Conservation (phyloP, 2,797 vertebrate genomes). For the Takifugu ocellatus region DNA sequence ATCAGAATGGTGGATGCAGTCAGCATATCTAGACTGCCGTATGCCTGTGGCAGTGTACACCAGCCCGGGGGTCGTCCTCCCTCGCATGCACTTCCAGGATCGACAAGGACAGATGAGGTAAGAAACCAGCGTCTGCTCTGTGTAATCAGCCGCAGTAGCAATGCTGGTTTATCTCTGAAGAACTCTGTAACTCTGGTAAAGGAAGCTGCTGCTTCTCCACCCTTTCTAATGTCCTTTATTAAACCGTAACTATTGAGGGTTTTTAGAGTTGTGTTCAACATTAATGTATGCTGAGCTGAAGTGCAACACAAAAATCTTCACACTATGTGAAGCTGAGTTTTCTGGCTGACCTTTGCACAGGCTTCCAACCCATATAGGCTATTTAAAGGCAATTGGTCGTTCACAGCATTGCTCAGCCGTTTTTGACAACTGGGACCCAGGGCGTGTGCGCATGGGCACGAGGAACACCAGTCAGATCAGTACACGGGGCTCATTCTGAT, state of each 20-base stretch:
- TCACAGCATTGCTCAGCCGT: conserved; percentile 60
- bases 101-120: conserved; percentile 95
- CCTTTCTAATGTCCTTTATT: not conserved
- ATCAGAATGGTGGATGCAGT: conserved; percentile 97
- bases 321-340: conserved; percentile 32
- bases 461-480: conserved; percentile 2
- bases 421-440: conserved; percentile 55
- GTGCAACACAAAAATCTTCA: conserved; percentile 31
- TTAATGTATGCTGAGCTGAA: conserved; percentile 31
- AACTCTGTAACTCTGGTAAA: not conserved
- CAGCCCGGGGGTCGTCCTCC: conserved; percentile 89
- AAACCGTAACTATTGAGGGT: not conserved
- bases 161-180: not conserved
- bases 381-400: conserved; percentile 67
- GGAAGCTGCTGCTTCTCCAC: not conserved
- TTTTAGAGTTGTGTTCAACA: conserved; percentile 8
- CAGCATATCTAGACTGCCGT: conserved; percentile 91
- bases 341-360: conserved; percentile 76
- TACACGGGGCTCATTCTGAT: not conserved
- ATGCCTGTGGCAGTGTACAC: conserved; percentile 92
- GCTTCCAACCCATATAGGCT: conserved; percentile 62
- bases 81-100: conserved; percentile 91
- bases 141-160: not conserved
- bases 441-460: conserved; percentile 31
- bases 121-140: conserved; percentile 9